Evolutionary conservation across 2,797 vertebrate species (phyloP).

Genomic region (Zalophus californianus): DNA sequence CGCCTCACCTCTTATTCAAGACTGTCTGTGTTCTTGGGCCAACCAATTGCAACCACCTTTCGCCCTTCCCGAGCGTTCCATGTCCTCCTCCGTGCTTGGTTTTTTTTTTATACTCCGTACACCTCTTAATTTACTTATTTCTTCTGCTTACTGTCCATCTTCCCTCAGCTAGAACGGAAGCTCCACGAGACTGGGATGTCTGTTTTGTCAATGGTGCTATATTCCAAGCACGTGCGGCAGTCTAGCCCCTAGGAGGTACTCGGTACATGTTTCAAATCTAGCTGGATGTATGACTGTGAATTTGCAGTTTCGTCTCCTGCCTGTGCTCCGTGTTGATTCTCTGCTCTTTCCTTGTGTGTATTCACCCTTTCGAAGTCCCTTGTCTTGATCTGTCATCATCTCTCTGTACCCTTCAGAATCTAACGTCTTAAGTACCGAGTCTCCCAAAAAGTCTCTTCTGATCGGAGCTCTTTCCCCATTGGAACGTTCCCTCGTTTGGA

Average conservation of each 20-base stretch:
- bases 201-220: background rate
- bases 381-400: background rate
- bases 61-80: too few relatives aligned
- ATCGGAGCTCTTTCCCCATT: background rate
- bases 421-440: background rate
- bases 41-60: rapidly evolving
- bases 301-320: background rate
- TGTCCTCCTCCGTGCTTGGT: rapidly evolving
- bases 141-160: background rate
- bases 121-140: background rate
- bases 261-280: background rate
- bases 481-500: background rate
- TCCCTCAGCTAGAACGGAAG: background rate
- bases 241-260: background rate
- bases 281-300: background rate
- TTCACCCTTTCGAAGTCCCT: background rate
- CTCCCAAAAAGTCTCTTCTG: background rate
- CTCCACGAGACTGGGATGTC: background rate
- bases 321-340: background rate
- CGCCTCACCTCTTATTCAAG: background rate
- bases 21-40: background rate
- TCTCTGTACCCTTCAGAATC: background rate
- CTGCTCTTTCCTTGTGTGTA: background rate
- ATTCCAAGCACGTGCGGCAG: background rate
- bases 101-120: background rate